Evolutionary conservation across 2,888 invertebrate genomes (phyloP).

Genomic region (Erebia ligea): DNA sequence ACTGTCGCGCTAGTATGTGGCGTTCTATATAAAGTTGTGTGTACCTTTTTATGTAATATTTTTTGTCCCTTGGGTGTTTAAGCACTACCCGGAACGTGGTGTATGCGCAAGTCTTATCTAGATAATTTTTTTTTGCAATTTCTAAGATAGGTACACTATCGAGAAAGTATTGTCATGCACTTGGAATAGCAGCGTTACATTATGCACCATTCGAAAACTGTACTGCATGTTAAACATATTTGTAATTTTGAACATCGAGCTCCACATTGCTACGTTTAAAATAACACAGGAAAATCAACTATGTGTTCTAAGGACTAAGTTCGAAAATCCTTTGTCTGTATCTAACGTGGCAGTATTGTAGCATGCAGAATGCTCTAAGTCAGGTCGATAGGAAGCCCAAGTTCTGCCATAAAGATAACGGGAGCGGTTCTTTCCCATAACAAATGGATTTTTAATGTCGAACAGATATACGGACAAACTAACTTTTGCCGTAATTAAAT

Average conservation of each 20-base stretch:
- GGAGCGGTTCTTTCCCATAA: slow-evolving; percentile 64
- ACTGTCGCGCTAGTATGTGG: no score
- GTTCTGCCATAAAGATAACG: slow-evolving; percentile 73
- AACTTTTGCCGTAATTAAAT: slow-evolving; percentile 37
- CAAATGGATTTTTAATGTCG: slow-evolving; percentile 73
- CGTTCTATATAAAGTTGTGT: no score
- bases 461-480: slow-evolving; percentile 51
- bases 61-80: no score
- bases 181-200: neutral
- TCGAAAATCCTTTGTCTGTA: neutral
- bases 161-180: no score
- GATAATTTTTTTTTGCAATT: no score
- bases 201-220: neutral
- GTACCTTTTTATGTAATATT: no score
- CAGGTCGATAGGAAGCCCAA: slow-evolving; percentile 49
- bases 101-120: no score
- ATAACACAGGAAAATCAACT: neutral
- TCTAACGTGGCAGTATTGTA: slow-evolving; percentile 16
- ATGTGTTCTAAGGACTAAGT: neutral
- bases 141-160: no score
- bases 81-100: no score
- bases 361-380: slow-evolving; percentile 37
- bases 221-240: slow-evolving; percentile 4
- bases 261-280: neutral
- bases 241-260: slow-evolving; percentile 13